Conservation (phyloP, 2,113 vertebrate species). For the Cardinalis cardinalis region DNA sequence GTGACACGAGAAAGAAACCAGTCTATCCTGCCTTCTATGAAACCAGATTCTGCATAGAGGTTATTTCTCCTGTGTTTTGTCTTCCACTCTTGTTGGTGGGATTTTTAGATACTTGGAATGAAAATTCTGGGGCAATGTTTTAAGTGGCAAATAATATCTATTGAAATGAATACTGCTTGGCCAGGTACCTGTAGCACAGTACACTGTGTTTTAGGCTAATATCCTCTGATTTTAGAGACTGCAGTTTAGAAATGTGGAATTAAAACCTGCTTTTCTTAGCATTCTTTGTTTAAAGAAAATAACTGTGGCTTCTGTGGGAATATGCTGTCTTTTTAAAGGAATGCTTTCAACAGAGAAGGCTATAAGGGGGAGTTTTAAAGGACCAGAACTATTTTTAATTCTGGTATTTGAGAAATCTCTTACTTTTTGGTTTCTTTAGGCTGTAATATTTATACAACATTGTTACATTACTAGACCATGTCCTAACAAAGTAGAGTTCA, state of each 20-base stretch:
- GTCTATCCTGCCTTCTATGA: not conserved
- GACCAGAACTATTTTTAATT: not conserved
- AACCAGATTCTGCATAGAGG: not conserved
- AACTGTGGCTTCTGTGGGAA: not conserved
- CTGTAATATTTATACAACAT: not conserved
- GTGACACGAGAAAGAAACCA: not conserved
- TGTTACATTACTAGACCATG: not conserved
- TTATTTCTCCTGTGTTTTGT: not conserved
- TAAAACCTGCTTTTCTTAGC: conserved; percentile 3
- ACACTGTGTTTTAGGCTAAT: not conserved
- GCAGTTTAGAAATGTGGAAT: not conserved
- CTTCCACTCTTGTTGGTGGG: not conserved
- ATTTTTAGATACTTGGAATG: not conserved
- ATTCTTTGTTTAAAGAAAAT: not conserved
- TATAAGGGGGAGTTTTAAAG: not conserved
- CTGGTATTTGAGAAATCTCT: not conserved
- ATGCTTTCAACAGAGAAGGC: not conserved
- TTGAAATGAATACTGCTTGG: not conserved
- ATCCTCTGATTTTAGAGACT: not conserved
- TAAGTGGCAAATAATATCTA: not conserved
- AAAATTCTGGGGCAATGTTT: not conserved
- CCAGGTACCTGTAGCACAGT: not conserved
- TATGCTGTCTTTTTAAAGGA: not conserved
- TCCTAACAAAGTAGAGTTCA: not conserved
- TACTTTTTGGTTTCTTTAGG: not conserved